phyloP scores from a whole-genome alignment of 2,888 invertebrate genomes.

The Sisyra terminalis region DNA sequence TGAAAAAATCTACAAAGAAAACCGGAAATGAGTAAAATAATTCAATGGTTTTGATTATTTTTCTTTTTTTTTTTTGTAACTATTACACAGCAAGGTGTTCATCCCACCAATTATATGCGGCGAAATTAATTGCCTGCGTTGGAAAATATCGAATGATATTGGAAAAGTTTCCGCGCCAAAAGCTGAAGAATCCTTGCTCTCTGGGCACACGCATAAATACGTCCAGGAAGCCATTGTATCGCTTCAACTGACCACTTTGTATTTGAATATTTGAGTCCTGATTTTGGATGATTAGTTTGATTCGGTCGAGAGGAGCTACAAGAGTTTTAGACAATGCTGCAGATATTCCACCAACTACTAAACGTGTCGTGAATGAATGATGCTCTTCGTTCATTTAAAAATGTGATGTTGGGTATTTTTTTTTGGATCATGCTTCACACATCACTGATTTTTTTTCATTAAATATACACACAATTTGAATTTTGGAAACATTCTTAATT shows the following conservation, averaged over 20 bases:
- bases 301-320: slow-evolving; percentile 14
- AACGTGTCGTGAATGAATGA: slow-evolving; percentile 3
- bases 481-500: no score
- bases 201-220: slow-evolving; percentile 12
- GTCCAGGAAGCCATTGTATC: slow-evolving; percentile 12
- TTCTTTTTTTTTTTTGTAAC: no score
- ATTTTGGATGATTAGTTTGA: slow-evolving; percentile 15
- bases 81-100: no score
- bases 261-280: slow-evolving; percentile 14
- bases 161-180: background rate
- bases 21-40: no score
- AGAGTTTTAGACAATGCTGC: slow-evolving; percentile 14
- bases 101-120: background rate
- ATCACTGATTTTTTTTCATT: no score
- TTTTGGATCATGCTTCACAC: no score
- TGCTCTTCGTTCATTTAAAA: no score
- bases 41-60: no score
- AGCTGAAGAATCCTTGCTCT: slow-evolving; percentile 11
- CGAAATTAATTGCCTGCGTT: slow-evolving; percentile 1
- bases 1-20: no score
- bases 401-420: no score
- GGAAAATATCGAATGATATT: slow-evolving; percentile 1
- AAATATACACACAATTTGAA: no score
- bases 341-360: slow-evolving; percentile 11
- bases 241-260: slow-evolving; percentile 11